A percentile compares a stretch with the other conserved stretches of the same genome.
Evolutionary conservation across 2,888 invertebrate species (phyloP).

Genomic region (Eremobia ochroleuca): DNA sequence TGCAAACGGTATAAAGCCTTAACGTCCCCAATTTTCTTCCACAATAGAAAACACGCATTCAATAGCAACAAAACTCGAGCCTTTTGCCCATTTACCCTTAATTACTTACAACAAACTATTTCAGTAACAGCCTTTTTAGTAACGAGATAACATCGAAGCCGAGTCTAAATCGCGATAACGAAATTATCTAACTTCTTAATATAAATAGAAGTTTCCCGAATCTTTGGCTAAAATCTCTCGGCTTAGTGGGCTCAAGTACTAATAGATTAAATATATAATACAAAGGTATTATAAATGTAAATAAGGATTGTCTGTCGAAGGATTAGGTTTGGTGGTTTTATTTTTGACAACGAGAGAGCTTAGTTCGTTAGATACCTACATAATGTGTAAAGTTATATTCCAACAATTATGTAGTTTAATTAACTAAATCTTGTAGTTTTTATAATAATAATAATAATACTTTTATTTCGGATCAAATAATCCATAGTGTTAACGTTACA

Average conservation of each 20-base stretch:
- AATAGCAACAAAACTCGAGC: slow-evolving; percentile 30
- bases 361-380: background rate
- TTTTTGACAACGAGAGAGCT: background rate
- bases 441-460: too few species aligned
- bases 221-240: slow-evolving; percentile 30
- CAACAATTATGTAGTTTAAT: background rate
- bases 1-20: slow-evolving; percentile 9
- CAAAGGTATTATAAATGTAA: slow-evolving; percentile 36
- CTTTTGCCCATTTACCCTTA: slow-evolving; percentile 33
- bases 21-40: slow-evolving; percentile 23
- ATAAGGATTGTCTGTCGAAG: slow-evolving; percentile 9
- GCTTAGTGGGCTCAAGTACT: slow-evolving; percentile 20
- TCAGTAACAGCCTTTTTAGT: slow-evolving; percentile 55
- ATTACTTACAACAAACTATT: slow-evolving; percentile 57
- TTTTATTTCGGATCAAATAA: too few species aligned
- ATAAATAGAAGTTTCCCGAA: slow-evolving; percentile 58
- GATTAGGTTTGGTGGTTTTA: background rate
- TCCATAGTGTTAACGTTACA: too few species aligned
- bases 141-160: slow-evolving; percentile 55
- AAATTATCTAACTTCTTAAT: slow-evolving; percentile 62
- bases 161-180: slow-evolving; percentile 58
- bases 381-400: too few species aligned
- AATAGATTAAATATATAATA: slow-evolving; percentile 26
- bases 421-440: background rate
- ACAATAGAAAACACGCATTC: slow-evolving; percentile 46